These are phyloP conservation scores for Phyllotreta cruciferae DNA, from an alignment of 2,888 invertebrate genomes.

Conservation along the genomic window DNA sequence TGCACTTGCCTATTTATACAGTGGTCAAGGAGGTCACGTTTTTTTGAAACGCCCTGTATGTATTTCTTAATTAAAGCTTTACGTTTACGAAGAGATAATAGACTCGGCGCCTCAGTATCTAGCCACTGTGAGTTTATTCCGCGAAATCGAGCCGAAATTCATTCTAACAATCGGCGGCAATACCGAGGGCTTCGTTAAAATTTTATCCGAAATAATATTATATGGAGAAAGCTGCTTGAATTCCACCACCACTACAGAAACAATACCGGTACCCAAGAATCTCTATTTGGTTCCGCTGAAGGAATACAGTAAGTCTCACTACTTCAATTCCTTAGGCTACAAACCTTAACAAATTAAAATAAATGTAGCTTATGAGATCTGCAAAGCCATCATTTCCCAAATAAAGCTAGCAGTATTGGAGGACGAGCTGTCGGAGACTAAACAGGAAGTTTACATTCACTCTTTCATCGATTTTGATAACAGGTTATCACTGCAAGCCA, in stretches of 20 bases:
- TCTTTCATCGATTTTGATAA: conserved; percentile 70
- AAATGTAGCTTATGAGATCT: conserved; percentile 48
- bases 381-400: conserved; percentile 47
- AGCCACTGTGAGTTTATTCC: conserved; percentile 66
- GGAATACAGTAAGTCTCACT: conserved; percentile 64
- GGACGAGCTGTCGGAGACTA: conserved; percentile 62
- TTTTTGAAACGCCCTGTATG: no score
- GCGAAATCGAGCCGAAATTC: conserved; percentile 67
- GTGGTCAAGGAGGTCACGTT: no score
- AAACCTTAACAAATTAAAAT: background rate
- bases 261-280: conserved; percentile 59
- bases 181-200: conserved; percentile 62
- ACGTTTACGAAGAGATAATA: conserved; percentile 71
- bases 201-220: conserved; percentile 47
- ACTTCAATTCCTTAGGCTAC: background rate
- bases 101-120: conserved; percentile 71
- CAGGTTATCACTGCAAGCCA: conserved; percentile 70
- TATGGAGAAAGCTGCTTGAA: conserved; percentile 38
- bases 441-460: conserved; percentile 66
- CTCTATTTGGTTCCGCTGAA: conserved; percentile 65
- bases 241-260: conserved; percentile 44
- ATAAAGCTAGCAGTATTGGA: conserved; percentile 59
- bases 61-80: no score
- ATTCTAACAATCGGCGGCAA: conserved; percentile 65
- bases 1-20: no score